phyloP scores from a whole-genome alignment of 1,140 invertebrate species.

The Gonatopus flavifemur region DNA sequence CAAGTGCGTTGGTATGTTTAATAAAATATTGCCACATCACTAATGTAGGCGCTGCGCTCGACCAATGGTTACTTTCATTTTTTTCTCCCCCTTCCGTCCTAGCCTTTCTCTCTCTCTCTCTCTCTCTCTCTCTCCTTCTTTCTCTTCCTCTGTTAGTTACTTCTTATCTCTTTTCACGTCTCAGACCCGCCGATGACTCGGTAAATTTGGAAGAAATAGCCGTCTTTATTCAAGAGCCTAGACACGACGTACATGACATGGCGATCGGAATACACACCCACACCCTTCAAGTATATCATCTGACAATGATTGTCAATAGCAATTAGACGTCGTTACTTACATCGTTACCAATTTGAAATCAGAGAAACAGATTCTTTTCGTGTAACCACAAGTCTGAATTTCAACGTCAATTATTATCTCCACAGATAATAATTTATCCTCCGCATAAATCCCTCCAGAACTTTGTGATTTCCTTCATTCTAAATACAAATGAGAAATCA shows the following conservation, averaged over 20 bases:
- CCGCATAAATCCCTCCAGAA: too few species aligned
- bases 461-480: too few species aligned
- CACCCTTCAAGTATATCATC: constrained; percentile 37
- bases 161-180: constrained; percentile 11
- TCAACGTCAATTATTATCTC: too few species aligned
- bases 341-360: too few species aligned
- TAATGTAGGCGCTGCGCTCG: constrained; percentile 29
- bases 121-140: too few species aligned
- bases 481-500: too few species aligned
- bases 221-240: constrained; percentile 27
- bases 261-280: constrained; percentile 31
- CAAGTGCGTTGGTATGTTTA: constrained; percentile 25
- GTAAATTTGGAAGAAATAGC: constrained; percentile 29
- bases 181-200: constrained; percentile 31
- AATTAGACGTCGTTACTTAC: constrained; percentile 47
- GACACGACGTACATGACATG: constrained; percentile 25
- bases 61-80: constrained; percentile 10
- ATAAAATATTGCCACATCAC: constrained; percentile 41
- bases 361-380: too few species aligned
- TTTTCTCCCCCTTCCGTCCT: background rate
- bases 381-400: too few species aligned
- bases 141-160: too few species aligned
- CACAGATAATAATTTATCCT: too few species aligned
- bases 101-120: constrained; percentile 1
- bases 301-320: constrained; percentile 39